Evolutionary conservation across 2,113 vertebrate genomes (phyloP).

Genomic region (Dascyllus trimaculatus): DNA sequence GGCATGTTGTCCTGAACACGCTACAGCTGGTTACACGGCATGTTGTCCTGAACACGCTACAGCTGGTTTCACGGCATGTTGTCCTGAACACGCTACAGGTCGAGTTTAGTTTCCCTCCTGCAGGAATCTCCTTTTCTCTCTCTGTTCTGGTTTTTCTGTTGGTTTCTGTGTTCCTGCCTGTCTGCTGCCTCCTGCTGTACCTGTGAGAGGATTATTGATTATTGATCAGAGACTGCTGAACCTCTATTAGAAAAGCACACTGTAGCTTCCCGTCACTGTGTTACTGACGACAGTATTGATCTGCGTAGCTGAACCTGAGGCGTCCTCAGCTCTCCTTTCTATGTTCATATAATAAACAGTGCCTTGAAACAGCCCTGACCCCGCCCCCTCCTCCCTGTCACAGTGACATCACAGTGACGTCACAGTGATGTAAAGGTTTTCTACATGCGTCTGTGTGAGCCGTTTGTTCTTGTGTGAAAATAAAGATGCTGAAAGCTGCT

Average conservation of each 20-base stretch:
- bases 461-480: conserved; percentile 69
- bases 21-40: no score
- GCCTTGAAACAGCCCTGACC: conserved; percentile 75
- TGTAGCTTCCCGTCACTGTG: background rate
- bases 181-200: conserved; percentile 18
- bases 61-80: no score
- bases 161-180: background rate
- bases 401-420: conserved; percentile 21
- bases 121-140: background rate
- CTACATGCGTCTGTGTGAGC: conserved; percentile 72
- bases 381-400: background rate
- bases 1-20: no score
- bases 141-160: background rate
- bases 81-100: no score
- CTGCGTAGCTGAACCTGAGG: conserved; percentile 18
- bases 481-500: conserved; percentile 40
- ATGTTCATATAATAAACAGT: conserved; percentile 70
- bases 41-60: no score
- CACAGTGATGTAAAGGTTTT: conserved; percentile 50
- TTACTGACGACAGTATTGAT: background rate
- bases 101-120: no score
- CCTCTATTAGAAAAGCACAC: conserved; percentile 27
- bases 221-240: conserved; percentile 33
- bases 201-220: conserved; percentile 13
- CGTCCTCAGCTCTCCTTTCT: conserved; percentile 36